Conservation (phyloP, 2,797 vertebrate genomes). For the Sitta carolinensis region DNA sequence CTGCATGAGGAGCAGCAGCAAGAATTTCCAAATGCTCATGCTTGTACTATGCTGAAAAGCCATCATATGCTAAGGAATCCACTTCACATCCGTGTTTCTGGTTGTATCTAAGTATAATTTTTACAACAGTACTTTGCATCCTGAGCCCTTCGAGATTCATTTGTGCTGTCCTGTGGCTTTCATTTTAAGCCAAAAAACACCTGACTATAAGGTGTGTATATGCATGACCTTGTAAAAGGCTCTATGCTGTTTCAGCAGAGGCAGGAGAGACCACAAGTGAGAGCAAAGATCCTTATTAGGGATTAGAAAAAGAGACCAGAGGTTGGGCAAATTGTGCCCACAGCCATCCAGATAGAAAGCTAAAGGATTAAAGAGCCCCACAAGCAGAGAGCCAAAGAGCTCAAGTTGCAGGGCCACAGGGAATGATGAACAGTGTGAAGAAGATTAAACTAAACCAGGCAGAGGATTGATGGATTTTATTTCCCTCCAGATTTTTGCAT, state of each 20-base stretch:
- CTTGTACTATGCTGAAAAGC: background rate
- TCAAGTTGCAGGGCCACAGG: background rate
- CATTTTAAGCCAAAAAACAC: background rate
- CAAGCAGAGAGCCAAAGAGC: background rate
- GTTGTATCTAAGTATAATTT: background rate
- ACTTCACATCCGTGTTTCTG: background rate
- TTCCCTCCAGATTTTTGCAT: background rate
- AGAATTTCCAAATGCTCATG: background rate
- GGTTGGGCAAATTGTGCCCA: background rate
- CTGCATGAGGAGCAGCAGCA: background rate
- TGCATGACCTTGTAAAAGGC: background rate
- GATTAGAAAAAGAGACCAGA: background rate
- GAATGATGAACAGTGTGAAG: background rate
- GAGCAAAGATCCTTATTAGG: background rate
- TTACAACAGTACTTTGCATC: background rate
- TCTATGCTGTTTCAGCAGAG: slow-evolving; percentile 2
- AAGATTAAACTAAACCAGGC: background rate
- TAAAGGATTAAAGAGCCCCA: background rate
- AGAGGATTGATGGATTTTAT: slow-evolving; percentile 21
- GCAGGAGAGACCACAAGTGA: background rate
- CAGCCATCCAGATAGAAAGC: background rate
- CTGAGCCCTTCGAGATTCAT: background rate
- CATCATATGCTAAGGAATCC: background rate
- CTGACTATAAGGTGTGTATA: background rate
- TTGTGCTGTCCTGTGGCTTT: background rate